A percentile compares a stretch with the other conserved stretches of the same genome.
phyloP scores from a whole-genome alignment of 1,140 invertebrate species.

The Brachionus sp. region DNA sequence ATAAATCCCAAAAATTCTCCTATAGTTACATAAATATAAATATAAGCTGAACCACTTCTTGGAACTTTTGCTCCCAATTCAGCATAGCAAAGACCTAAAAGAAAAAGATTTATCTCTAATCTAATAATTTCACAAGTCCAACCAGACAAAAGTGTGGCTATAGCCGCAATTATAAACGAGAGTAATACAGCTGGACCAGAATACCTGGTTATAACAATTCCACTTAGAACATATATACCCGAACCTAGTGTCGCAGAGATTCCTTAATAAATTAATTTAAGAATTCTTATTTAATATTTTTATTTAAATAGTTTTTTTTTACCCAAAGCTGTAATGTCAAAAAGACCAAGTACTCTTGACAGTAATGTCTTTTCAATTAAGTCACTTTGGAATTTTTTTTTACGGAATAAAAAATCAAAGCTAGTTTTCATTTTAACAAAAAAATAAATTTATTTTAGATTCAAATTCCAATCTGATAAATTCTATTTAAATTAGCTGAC shows the following conservation, averaged over 20 bases:
- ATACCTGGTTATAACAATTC: constrained; percentile 65
- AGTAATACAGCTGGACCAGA: constrained; percentile 80
- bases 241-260: constrained; percentile 66
- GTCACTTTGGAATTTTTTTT: constrained; percentile 51
- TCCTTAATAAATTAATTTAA: constrained; percentile 52
- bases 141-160: constrained; percentile 73
- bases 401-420: constrained; percentile 46
- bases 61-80: constrained; percentile 85
- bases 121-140: neutral
- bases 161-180: constrained; percentile 78
- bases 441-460: neutral
- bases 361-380: constrained; percentile 63
- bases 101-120: neutral
- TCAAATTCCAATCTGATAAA: neutral
- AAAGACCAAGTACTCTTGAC: constrained; percentile 69
- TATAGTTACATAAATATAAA: constrained; percentile 61
- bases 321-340: constrained; percentile 72
- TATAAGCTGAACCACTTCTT: constrained; percentile 79
- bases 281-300: neutral
- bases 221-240: constrained; percentile 62
- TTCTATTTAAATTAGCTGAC: neutral
- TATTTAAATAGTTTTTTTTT: neutral
- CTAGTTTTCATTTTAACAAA: constrained; percentile 12
- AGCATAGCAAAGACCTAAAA: constrained; percentile 79
- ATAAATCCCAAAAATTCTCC: constrained; percentile 90